Evolutionary conservation across 1,140 invertebrate genomes (phyloP).

Genomic region (Glossosoma conforme): DNA sequence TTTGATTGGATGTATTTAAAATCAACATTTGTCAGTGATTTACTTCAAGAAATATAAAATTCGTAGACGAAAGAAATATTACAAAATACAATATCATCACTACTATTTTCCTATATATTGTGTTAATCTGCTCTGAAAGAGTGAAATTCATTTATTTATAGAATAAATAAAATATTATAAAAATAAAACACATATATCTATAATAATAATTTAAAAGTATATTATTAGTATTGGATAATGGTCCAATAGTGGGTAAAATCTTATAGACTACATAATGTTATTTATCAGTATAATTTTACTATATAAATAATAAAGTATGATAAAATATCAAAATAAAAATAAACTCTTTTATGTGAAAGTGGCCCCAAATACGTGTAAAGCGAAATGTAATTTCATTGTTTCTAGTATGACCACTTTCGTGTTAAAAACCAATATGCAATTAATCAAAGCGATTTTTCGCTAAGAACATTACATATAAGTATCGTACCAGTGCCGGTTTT

Average conservation of each 20-base stretch:
- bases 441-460: no score
- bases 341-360: no score
- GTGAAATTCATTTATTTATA: constrained; percentile 2
- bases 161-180: constrained; percentile 4
- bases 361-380: no score
- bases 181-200: constrained; percentile 2
- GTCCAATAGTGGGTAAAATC: constrained; percentile 29
- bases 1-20: background rate
- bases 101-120: constrained; percentile 32
- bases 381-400: no score
- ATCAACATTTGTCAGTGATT: background rate
- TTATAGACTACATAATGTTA: no score
- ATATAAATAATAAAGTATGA: no score
- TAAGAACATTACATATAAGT: no score
- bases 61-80: constrained; percentile 4
- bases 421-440: no score
- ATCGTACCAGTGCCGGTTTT: no score
- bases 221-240: constrained; percentile 27
- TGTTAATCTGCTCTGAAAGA: constrained; percentile 19
- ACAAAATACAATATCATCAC: constrained; percentile 18
- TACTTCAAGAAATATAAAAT: constrained; percentile 5
- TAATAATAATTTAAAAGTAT: constrained; percentile 12
- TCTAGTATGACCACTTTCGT: no score
- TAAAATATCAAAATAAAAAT: no score
- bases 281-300: no score